These are phyloP conservation scores for Mustela lutreola DNA, from an alignment of 2,113 vertebrate genomes.

Conservation along the genomic window DNA sequence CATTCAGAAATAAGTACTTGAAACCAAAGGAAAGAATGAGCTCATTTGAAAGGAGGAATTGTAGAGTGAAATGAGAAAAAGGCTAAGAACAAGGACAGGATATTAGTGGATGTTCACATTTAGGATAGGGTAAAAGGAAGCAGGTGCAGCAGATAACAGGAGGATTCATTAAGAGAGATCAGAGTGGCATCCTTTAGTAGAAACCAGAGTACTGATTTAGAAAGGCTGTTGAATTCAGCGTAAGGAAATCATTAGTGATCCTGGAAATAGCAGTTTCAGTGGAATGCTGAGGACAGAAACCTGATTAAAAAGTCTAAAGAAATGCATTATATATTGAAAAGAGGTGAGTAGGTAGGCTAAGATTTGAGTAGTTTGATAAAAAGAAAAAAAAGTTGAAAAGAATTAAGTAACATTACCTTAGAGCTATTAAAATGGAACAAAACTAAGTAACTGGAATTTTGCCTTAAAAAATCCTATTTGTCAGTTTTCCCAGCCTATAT, in stretches of 20 bases:
- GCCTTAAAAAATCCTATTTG: neutral
- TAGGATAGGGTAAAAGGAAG: neutral
- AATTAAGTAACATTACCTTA: neutral
- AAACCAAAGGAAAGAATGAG: neutral
- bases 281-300: neutral
- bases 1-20: neutral
- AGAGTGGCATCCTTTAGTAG: neutral
- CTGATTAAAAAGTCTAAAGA: neutral
- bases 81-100: neutral
- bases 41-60: neutral
- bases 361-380: neutral
- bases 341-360: neutral
- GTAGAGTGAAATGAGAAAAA: neutral
- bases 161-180: neutral
- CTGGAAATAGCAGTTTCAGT: conserved; percentile 19
- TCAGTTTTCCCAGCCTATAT: neutral
- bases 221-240: neutral
- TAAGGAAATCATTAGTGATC: conserved; percentile 9
- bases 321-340: neutral
- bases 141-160: neutral
- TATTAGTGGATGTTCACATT: neutral
- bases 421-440: neutral
- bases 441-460: conserved; percentile 31
- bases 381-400: conserved; percentile 6
- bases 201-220: neutral